phyloP scores from a whole-genome alignment of 92 coral and sea anemone species.

The Phymanthus crucifer region DNA sequence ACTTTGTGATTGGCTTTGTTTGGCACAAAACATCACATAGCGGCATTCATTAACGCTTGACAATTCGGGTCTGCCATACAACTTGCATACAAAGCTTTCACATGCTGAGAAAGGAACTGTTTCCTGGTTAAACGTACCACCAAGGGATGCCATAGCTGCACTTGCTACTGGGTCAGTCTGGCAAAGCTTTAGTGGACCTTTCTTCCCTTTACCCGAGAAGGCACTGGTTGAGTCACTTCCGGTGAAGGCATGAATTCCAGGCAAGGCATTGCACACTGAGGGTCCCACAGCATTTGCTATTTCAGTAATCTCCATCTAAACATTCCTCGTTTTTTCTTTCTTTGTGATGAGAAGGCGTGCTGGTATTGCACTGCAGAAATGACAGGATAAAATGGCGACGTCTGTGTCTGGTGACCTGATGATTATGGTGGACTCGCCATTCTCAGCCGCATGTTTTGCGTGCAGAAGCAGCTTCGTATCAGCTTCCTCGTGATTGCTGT shows the following conservation, averaged over 20 bases:
- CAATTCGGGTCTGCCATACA: conserved; percentile 34
- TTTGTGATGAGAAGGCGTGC: conserved; percentile 27
- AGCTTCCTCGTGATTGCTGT: conserved; percentile 46
- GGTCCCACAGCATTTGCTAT: conserved; percentile 37
- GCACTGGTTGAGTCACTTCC: conserved; percentile 45
- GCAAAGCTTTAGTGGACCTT: conserved; percentile 46
- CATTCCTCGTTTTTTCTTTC: conserved; percentile 32
- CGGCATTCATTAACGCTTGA: conserved; percentile 37
- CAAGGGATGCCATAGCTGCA: conserved; percentile 37
- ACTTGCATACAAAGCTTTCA: conserved; percentile 38
- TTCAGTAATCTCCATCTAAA: conserved; percentile 36
- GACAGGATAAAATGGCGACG: conserved; percentile 45
- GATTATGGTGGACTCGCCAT: conserved; percentile 44
- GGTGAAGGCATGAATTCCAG: conserved; percentile 40
- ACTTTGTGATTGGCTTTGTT: conserved; percentile 38
- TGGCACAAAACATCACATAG: conserved; percentile 38
- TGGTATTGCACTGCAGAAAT: conserved; percentile 29
- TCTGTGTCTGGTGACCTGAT: conserved; percentile 50
- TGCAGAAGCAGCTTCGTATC: conserved; percentile 57
- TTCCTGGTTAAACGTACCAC: conserved; percentile 26
- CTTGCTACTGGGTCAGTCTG: conserved; percentile 27
- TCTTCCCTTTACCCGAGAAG: conserved; percentile 40
- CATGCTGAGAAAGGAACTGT: conserved; percentile 28
- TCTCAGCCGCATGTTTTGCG: conserved; percentile 53
- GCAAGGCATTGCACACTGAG: conserved; percentile 34